Conservation (phyloP, 2,797 vertebrate genomes). For the Sebastolobus altivelis region DNA sequence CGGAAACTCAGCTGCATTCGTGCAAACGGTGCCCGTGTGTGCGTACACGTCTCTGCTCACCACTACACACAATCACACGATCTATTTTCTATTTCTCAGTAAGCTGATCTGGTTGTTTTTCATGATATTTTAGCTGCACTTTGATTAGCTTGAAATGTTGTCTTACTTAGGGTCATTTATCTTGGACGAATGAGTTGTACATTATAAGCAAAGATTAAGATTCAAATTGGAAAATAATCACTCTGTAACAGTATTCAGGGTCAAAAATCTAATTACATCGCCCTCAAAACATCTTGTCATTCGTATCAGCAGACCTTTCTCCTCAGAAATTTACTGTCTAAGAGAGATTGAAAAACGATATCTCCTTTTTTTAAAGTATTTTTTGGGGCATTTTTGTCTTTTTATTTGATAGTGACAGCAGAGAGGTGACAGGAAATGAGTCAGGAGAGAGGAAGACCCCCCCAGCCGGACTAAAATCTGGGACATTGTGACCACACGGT, state of each 20-base stretch:
- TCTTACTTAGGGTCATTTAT: not conserved
- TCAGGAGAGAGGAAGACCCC: conserved; percentile 10
- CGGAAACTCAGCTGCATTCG: conserved; percentile 26
- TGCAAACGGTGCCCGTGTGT: not conserved
- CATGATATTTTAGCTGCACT: conserved; percentile 11
- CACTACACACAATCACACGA: conserved; percentile 27
- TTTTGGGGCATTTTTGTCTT: not conserved
- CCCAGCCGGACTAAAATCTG: not conserved
- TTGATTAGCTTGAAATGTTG: not conserved
- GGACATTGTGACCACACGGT: not conserved
- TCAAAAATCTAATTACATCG: not conserved
- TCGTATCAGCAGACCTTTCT: not conserved
- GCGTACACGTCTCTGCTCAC: not conserved
- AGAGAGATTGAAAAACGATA: not conserved
- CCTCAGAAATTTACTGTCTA: not conserved
- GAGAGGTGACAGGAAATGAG: conserved; percentile 25
- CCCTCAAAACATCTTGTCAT: not conserved
- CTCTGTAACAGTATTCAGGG: not conserved
- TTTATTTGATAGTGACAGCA: not conserved
- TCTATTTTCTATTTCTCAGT: conserved; percentile 47
- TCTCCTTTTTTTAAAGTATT: not conserved
- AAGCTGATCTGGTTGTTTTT: conserved; percentile 22
- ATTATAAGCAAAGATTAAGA: not conserved
- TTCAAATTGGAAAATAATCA: not conserved
- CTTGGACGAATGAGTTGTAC: not conserved